Evolutionary conservation across 2,113 vertebrate species (phyloP).

Genomic region (Epinephelus cyanopodus): DNA sequence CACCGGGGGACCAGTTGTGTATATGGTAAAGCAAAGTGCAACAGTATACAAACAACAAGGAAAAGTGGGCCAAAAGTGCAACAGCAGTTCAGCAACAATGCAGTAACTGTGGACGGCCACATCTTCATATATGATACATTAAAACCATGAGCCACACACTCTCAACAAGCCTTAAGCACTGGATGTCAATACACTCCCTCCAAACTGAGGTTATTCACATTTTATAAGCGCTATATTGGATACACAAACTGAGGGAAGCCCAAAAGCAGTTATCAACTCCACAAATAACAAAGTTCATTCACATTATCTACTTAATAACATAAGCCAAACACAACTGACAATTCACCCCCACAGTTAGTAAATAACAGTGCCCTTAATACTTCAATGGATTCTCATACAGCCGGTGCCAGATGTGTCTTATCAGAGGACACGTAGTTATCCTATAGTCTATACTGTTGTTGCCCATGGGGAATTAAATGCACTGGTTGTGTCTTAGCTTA

Average conservation of each 20-base stretch:
- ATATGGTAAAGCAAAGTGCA: background rate
- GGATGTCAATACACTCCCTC: background rate
- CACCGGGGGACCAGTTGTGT: background rate
- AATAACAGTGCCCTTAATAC: constrained; percentile 21
- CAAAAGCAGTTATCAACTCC: constrained; percentile 26
- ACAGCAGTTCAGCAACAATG: background rate
- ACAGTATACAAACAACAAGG: background rate
- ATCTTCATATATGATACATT: constrained; percentile 7
- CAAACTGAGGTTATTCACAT: constrained; percentile 30
- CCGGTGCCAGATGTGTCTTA: constrained; percentile 6
- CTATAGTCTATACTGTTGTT: constrained; percentile 31
- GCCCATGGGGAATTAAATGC: constrained; percentile 36
- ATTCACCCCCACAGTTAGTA: constrained; percentile 24
- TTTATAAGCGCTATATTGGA: background rate
- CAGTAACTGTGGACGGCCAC: background rate
- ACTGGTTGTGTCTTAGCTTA: constrained; percentile 34
- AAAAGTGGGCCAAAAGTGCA: constrained; percentile 20
- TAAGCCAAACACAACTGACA: constrained; percentile 26
- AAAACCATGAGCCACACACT: constrained; percentile 20
- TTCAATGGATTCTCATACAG: constrained; percentile 28
- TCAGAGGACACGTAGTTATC: constrained; percentile 42
- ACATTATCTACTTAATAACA: constrained; percentile 37
- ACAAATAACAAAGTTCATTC: constrained; percentile 31
- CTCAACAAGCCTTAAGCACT: constrained; percentile 7
- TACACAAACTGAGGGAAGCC: constrained; percentile 26